Percentiles rank a stretch among this genome's conserved stretches.
These are phyloP conservation scores for Pseudopodoces humilis DNA, from an alignment of 2,113 vertebrate species.

Conservation along the genomic window DNA sequence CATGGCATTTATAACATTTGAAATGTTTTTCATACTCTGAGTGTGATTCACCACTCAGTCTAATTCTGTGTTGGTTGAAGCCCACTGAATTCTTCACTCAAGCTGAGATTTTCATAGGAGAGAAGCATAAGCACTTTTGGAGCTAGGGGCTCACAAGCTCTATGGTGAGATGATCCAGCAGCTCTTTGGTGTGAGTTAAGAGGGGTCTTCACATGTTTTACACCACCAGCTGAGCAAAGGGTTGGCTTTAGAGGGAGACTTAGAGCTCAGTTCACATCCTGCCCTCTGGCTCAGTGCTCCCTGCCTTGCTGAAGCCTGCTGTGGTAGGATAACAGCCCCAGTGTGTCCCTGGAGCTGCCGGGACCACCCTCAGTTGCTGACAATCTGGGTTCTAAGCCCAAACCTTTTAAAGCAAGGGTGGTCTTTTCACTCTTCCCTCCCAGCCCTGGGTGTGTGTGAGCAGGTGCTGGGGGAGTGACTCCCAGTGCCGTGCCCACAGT, in stretches of 20 bases:
- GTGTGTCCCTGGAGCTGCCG: accelerated
- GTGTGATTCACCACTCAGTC: not conserved
- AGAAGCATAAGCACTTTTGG: not conserved
- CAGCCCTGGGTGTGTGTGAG: not conserved
- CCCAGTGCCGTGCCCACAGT: accelerated
- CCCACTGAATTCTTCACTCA: not conserved
- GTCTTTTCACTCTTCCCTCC: not conserved
- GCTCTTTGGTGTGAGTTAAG: not conserved
- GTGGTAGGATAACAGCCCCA: accelerated
- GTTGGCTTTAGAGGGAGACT: not conserved
- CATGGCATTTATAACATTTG: not conserved
- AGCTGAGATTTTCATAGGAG: not conserved
- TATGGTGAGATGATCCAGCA: not conserved
- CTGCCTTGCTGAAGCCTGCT: not conserved
- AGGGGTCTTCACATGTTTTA: not conserved
- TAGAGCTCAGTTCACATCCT: not conserved
- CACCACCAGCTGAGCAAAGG: not conserved
- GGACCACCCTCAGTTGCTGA: not conserved
- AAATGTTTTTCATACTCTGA: not conserved
- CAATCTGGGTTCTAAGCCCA: not conserved
- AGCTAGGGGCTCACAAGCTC: not conserved
- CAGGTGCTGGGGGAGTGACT: not conserved
- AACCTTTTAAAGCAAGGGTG: not conserved
- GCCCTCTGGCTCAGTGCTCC: not conserved
- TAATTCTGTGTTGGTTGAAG: not conserved